Evolutionary conservation across 1,140 invertebrate species (phyloP).

Genomic region (Chelonus insularis): DNA sequence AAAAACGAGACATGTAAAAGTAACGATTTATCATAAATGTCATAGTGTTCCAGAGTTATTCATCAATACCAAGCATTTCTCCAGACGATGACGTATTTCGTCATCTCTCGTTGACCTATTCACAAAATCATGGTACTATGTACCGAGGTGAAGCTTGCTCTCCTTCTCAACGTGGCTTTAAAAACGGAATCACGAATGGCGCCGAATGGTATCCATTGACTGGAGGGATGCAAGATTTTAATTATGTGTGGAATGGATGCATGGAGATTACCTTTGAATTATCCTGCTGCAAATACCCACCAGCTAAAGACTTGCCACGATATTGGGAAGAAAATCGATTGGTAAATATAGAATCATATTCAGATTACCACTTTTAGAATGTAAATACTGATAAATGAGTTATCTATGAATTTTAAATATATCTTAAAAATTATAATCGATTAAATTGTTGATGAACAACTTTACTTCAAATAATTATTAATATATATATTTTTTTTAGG

Average conservation of each 20-base stretch:
- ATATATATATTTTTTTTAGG: conserved; percentile 52
- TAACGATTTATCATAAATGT: background rate
- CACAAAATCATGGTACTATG: conserved; percentile 87
- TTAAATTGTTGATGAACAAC: too few species aligned
- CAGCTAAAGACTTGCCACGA: conserved; percentile 77
- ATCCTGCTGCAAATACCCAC: conserved; percentile 96
- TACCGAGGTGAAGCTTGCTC: conserved; percentile 80
- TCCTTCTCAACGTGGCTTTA: conserved; percentile 72
- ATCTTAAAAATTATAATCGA: too few species aligned
- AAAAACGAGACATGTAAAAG: background rate
- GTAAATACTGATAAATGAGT: too few species aligned
- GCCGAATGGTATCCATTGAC: conserved; percentile 91
- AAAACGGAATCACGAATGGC: conserved; percentile 88
- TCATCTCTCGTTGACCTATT: conserved; percentile 86
- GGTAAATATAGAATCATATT: conserved; percentile 66
- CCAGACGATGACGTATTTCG: conserved; percentile 95
- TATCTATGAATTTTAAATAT: conserved; percentile 27
- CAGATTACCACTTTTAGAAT: too few species aligned
- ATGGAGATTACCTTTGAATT: conserved; percentile 98
- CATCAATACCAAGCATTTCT: conserved; percentile 76
- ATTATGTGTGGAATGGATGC: conserved; percentile 96
- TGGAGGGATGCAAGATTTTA: conserved; percentile 95
- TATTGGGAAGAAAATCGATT: conserved; percentile 96
- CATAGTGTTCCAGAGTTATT: conserved; percentile 78
- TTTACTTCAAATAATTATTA: background rate